Base-by-base conservation (phyloP, 2,888 invertebrate species). In the Nomada ruficornis region DNA sequence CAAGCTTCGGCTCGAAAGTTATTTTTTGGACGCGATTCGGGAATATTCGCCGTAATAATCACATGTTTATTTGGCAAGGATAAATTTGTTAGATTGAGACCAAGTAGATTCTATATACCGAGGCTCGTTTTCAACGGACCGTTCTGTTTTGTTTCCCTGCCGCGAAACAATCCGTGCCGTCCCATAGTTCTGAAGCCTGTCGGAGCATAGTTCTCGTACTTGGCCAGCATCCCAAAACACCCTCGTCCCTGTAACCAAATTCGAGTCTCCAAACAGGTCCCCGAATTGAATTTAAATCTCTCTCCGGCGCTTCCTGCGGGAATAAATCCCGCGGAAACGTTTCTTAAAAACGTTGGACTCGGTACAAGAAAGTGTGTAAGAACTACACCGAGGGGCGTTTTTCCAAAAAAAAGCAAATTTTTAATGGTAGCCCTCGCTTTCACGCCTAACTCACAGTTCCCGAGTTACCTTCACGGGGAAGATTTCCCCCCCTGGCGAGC, bases 371-470 rank as follows among this genome's bases (percentile, higher is more conserved):
- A 47, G 3, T 3, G 15, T 13, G 13, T 3, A 2, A 2, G 13
- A 47, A 47, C 47, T 15, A 15, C 47, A 47, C 47, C 47, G 7
- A 11, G 47, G 10, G 26, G 9, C 15, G 64, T 18, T 73, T 59
- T 23, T 52, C 60, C 36, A 0, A 7, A 36, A 36, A 47, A 50
- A 44, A 13, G 23, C 42, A 36, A 29, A 23, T 50, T 55, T 68
- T 55, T 26, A 20, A 68, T 20, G 26, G 55, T 36, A 42, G 67
- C 67, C 54, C 50, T 11, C 13, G 76, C 65, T 78, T 63, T 63
- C 50, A 20, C 55, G 20, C 50, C 23, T 15, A 15, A 9, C 36
- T 29, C 29, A 29, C 29, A 7, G 36, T 36, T 1, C 5, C 5
- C 7, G 36, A 59, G 36, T 59, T 47, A 4, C 18, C 44, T 50